Conservation (phyloP, 2,797 vertebrate species). For the Rhinoraja longicauda region DNA sequence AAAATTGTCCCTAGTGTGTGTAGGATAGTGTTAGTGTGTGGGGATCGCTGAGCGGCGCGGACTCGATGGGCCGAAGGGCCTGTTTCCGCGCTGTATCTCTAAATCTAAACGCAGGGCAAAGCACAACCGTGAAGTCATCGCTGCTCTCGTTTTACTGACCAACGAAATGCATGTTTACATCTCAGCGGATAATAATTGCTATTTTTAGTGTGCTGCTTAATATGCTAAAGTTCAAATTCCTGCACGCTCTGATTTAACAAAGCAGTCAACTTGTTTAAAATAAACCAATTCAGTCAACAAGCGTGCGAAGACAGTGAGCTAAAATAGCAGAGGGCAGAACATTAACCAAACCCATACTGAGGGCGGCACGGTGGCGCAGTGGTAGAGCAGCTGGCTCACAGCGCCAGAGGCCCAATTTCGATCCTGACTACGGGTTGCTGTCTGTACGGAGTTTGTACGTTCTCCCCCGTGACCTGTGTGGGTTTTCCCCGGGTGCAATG, state of each 20-base stretch:
- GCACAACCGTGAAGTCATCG: background rate
- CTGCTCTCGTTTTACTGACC: background rate
- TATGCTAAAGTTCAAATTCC: background rate
- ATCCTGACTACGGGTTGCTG: too few species aligned
- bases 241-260: background rate
- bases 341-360: background rate
- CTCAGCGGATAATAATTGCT: background rate
- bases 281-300: background rate
- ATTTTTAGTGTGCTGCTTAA: background rate
- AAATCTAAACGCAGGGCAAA: background rate
- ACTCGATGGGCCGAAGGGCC: too few species aligned
- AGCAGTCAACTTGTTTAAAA: background rate
- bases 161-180: background rate
- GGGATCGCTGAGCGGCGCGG: too few species aligned
- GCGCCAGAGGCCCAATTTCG: too few species aligned
- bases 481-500: too few species aligned
- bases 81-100: too few species aligned
- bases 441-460: too few species aligned
- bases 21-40: too few species aligned
- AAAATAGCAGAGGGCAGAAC: background rate
- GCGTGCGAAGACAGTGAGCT: background rate
- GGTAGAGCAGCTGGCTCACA: too few species aligned
- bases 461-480: too few species aligned
- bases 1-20: too few species aligned
- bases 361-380: too few species aligned